These are phyloP conservation scores for Mormyrus proboscirostris DNA, from an alignment of 2,797 vertebrate species.

Conservation along the genomic window DNA sequence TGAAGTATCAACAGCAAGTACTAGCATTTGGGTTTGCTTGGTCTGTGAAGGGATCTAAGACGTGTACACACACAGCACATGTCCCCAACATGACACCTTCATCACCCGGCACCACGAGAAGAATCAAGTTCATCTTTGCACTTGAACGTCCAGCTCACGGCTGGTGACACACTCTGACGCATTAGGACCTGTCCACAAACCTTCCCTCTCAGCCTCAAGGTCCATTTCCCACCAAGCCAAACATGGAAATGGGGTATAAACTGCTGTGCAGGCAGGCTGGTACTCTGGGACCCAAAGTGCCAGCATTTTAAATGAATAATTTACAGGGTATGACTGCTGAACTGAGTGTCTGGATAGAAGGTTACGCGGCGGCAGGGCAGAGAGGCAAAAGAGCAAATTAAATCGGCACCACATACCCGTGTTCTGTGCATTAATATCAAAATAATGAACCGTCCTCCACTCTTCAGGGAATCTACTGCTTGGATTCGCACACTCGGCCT, in stretches of 20 bases:
- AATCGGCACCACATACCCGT: not conserved
- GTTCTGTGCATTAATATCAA: not conserved
- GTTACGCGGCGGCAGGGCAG: not conserved
- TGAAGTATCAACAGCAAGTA: not conserved
- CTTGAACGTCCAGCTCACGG: not conserved
- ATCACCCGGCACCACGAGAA: not conserved
- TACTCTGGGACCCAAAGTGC: not conserved
- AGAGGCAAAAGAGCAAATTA: not conserved
- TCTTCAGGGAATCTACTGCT: not conserved
- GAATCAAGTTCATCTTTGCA: not conserved
- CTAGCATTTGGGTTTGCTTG: not conserved
- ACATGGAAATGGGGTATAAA: not conserved
- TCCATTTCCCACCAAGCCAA: not conserved
- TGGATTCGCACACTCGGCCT: not conserved
- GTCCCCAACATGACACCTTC: not conserved
- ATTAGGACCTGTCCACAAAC: not conserved
- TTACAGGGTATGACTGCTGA: not conserved
- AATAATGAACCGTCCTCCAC: not conserved
- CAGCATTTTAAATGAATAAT: not conserved
- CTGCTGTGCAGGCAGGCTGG: not conserved
- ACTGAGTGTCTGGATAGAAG: not conserved
- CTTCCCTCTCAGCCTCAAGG: not conserved
- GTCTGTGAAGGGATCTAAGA: not conserved
- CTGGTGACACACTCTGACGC: not conserved
- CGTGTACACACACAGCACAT: not conserved